These are phyloP conservation scores for Cephus pulcher DNA, from an alignment of 2,888 invertebrate species.

Conservation along the genomic window DNA sequence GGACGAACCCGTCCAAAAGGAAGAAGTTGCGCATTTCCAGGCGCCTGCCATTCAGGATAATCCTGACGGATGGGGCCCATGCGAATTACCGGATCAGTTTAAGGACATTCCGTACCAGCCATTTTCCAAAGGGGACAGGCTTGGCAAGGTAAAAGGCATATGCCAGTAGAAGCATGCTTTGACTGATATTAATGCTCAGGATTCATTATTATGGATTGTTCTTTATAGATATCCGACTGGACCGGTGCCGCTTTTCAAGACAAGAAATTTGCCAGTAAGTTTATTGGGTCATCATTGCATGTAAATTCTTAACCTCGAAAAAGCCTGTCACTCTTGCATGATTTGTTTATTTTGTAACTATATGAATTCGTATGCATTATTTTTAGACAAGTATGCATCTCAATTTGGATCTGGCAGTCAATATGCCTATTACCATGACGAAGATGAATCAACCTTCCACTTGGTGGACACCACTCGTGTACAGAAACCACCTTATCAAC, in stretches of 20 bases:
- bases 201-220: constrained; percentile 14
- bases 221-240: constrained; percentile 89
- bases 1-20: constrained; percentile 46
- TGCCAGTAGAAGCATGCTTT: neutral
- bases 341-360: constrained; percentile 1
- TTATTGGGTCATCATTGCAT: neutral
- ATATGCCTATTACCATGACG: constrained; percentile 98
- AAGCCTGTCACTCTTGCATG: constrained; percentile 9
- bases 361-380: constrained; percentile 22
- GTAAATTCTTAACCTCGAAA: constrained; percentile 27
- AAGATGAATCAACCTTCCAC: constrained; percentile 98
- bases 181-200: neutral
- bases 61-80: constrained; percentile 96
- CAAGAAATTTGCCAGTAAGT: constrained; percentile 90
- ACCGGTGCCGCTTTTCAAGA: constrained; percentile 93
- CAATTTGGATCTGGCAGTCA: constrained; percentile 95
- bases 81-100: constrained; percentile 92
- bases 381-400: constrained; percentile 87
- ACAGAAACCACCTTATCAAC: constrained; percentile 92
- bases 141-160: constrained; percentile 84
- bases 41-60: constrained; percentile 86
- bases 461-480: constrained; percentile 94
- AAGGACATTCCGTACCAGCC: constrained; percentile 99
- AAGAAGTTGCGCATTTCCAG: constrained; percentile 75
- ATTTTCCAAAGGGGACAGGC: constrained; percentile 97